Evolutionary conservation across 2,113 vertebrate species (phyloP).

Genomic region (Clinocottus analis): DNA sequence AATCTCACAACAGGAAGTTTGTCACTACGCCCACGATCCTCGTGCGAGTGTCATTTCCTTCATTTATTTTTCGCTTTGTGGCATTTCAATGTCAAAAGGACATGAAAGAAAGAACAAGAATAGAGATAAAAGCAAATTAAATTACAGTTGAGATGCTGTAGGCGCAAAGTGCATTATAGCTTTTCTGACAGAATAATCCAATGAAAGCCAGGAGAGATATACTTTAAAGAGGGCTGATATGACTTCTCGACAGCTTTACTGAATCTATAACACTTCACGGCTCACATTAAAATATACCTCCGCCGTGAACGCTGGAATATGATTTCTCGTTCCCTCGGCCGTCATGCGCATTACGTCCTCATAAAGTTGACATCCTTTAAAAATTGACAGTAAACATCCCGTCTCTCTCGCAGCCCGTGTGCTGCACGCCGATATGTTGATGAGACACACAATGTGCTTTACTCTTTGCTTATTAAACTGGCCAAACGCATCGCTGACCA

Average conservation of each 20-base stretch:
- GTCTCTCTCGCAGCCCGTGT: conserved; percentile 25
- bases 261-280: conserved; percentile 26
- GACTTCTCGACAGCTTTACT: conserved; percentile 16
- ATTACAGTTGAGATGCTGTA: background rate
- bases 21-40: no score
- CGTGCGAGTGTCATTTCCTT: background rate
- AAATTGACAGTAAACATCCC: conserved; percentile 46
- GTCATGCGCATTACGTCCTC: conserved; percentile 40
- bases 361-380: conserved; percentile 58
- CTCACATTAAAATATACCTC: conserved; percentile 26
- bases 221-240: conserved; percentile 20
- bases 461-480: conserved; percentile 22
- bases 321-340: conserved; percentile 27
- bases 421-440: conserved; percentile 32
- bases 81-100: background rate
- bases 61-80: no score
- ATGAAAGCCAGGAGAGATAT: conserved; percentile 12
- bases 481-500: conserved; percentile 17
- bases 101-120: conserved; percentile 2
- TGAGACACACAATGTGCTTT: conserved; percentile 14
- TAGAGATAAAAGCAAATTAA: background rate
- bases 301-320: conserved; percentile 19
- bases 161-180: conserved; percentile 12
- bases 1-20: background rate
- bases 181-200: conserved; percentile 26